Base-by-base conservation (phyloP, 2,113 vertebrate genomes). In the Scopus umbretta region DNA sequence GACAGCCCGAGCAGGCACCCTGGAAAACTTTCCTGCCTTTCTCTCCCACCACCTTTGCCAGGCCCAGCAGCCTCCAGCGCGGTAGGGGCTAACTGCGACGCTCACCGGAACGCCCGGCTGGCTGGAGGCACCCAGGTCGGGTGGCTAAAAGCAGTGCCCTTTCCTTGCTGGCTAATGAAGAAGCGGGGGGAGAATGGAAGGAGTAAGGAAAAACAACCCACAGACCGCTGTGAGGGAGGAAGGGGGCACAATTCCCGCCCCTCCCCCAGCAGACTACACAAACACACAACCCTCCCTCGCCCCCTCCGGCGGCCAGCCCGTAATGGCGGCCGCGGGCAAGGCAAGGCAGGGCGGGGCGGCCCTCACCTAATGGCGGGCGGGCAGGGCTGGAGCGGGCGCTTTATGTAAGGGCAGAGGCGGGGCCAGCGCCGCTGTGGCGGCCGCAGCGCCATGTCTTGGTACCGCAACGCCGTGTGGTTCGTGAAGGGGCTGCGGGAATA, bases 401-500 rank as follows among this genome's bases (percentile, higher is more conserved):
- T 88, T 94, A 88, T 80, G 65, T 50, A 91, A 89, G 58, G 80
- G 4, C 67, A 50, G 87, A 63, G 88, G 91, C 50, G 87, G 68
- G 38, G 76, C 66, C 3, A 16, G 26, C 29, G 2, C 1, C 3
- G 30, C 25, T 27, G 87, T 13, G 75, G 43, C 6, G 16, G 70
- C 2, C 9, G 45, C 1, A 14, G 23, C 16, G 4, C 58, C 49
- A 97, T 98, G 98, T 98, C 98, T 7, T 75, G 98, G 45, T 98
- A 98, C 94, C 98, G 98, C 74, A 98, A 97, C 36, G 81, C 97
- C 2, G 98, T 98, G 27, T 98, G 98, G 98, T 98, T 99, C 9
- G 61, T 98, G 27, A 98, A 98, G 92, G 98, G 98, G 75, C 95
- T 98, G 29, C 96, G 98, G 67, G 98, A 99, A 72, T 98, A 98